Evolutionary conservation across 2,888 invertebrate genomes (phyloP), one percentile per base, ranked within the genome.

Genomic region (Epicampocera succincta): DNA sequence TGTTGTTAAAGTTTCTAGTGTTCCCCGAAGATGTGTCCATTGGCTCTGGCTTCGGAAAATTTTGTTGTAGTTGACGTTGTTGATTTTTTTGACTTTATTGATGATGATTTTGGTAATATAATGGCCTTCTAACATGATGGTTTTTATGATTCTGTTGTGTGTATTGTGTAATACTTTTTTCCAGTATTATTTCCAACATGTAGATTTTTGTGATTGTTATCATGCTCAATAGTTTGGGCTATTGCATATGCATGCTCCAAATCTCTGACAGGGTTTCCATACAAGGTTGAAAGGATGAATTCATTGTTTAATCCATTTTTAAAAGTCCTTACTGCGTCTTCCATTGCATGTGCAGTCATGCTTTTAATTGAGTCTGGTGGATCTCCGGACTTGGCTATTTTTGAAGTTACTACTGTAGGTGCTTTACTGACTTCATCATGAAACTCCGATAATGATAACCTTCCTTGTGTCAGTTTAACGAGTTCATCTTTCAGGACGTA

Each of bases 21-120:
- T 61, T 46, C 61, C 61, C 44, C 46, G 46, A 61, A 44, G 61
- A 61, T 9, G 25, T 61, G 44, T 46, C 29, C 61, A 44, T 61
- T 61, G 61, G 44, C 13, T 61, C 44, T 44, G 61, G 61, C n/a
- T 44, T 61, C 21, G 61, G 61, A 44, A 61, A 38, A 44, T 61
- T 61, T 13, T 44, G 42, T 38, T 61, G 61, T 61, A 44, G 61
- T 48, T n/a, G 33, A n/a, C n/a, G n/a, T n/a, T n/a, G n/a, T n/a
- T n/a, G n/a, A n/a, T n/a, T n/a, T n/a, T n/a, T n/a, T n/a, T n/a
- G n/a, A 15, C 5, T 44, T n/a, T 48, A 48, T 63, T 63, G 60
- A n/a, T 63, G 29, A 48, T 63, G 63, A 33, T 63, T 25, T 29
- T 13, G 54, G 15, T 15, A 13, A n/a, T 38, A 61, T 61, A 38